Evolutionary conservation across 2,113 vertebrate species (phyloP).

Genomic region (Calidris pygmaea): DNA sequence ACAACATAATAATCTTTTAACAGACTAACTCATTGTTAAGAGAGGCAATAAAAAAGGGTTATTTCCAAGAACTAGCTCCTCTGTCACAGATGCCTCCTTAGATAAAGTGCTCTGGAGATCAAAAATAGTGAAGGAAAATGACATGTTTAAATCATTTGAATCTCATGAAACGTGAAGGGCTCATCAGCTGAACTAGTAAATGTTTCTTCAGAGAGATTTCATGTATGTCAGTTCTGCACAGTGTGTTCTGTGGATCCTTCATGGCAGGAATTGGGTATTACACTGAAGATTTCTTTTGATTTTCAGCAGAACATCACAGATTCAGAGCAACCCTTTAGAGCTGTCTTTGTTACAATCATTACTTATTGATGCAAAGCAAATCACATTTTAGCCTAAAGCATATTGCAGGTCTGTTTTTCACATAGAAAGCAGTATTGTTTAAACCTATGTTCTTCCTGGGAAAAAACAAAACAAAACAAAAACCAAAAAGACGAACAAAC

Average conservation of each 20-base stretch:
- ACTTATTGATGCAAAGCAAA: neutral
- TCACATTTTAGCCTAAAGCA: neutral
- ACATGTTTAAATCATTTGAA: neutral
- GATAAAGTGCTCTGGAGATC: neutral
- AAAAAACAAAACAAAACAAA: neutral
- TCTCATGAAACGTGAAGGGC: neutral
- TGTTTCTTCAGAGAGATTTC: neutral
- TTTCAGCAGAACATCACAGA: neutral
- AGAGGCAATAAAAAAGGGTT: neutral
- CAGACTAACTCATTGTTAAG: neutral
- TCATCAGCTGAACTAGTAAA: neutral
- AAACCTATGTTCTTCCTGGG: neutral
- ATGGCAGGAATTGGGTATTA: neutral
- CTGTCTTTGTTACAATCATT: neutral
- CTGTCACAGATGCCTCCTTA: neutral
- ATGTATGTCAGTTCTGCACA: neutral
- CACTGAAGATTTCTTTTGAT: neutral
- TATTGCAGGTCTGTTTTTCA: neutral
- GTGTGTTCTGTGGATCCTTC: neutral
- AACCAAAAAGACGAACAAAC: fast-evolving
- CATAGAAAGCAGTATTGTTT: neutral
- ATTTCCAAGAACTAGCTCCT: neutral
- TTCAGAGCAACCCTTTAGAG: neutral
- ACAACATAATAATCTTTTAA: neutral
- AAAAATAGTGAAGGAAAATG: neutral